Evolutionary conservation across 2,888 invertebrate species (phyloP).

Genomic region (Brachycybe producta): DNA sequence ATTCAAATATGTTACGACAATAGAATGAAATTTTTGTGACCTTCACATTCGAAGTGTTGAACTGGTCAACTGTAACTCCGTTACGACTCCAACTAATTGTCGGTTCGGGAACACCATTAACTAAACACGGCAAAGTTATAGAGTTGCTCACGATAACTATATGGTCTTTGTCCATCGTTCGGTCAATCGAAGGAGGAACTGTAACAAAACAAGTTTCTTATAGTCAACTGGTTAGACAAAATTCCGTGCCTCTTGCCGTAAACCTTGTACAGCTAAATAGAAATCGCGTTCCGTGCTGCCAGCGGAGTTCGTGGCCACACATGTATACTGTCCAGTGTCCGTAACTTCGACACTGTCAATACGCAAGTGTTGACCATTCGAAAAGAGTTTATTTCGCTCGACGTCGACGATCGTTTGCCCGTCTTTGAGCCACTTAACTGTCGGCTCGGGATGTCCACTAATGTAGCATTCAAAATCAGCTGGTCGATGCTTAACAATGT

Average conservation of each 20-base stretch:
- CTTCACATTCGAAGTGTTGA: constrained; percentile 3
- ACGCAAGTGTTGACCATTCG: constrained; percentile 12
- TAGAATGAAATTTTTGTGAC: neutral
- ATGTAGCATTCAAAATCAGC: constrained; percentile 11
- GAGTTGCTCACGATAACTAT: neutral
- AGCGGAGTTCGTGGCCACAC: constrained; percentile 46
- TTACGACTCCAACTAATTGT: constrained; percentile 37
- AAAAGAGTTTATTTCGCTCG: neutral
- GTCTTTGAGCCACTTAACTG: constrained; percentile 12
- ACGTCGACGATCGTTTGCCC: neutral
- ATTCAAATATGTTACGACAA: too few species aligned
- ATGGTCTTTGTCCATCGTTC: neutral
- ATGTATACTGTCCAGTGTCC: constrained; percentile 45
- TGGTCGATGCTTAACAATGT: neutral
- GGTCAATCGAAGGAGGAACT: constrained; percentile 3
- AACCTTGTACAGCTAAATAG: constrained; percentile 42
- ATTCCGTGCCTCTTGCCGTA: neutral
- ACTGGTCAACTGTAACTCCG: neutral
- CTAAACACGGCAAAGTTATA: constrained; percentile 42
- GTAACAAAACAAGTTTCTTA: neutral
- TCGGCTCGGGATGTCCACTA: constrained; percentile 10
- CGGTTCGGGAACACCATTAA: constrained; percentile 41
- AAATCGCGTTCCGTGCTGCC: constrained; percentile 43
- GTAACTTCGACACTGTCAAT: constrained; percentile 23
- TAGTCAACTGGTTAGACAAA: neutral